A percentile compares a stretch with the other conserved stretches of the same genome.
These are phyloP conservation scores for Anguilla marmorata DNA, from an alignment of 2,797 vertebrate genomes.

Conservation along the genomic window DNA sequence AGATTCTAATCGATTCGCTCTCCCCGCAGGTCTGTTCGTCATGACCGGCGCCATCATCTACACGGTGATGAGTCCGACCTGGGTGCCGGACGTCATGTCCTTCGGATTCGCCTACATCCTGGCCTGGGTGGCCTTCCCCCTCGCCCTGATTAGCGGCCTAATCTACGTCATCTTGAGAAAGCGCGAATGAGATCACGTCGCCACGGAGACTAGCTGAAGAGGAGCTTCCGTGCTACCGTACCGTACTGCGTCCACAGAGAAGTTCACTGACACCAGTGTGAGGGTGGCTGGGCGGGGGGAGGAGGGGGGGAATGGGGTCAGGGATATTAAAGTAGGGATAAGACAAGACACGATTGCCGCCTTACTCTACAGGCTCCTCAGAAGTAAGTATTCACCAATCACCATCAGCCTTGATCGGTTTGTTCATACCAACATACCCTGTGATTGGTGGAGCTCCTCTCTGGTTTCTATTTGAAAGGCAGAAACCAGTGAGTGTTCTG, in stretches of 20 bases:
- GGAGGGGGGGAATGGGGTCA: constrained; percentile 37
- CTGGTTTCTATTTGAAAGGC: not conserved
- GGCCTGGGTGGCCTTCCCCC: constrained; percentile 92
- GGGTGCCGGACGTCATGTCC: constrained; percentile 62
- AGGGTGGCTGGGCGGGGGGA: not conserved
- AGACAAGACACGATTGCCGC: not conserved
- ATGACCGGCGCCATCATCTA: constrained; percentile 93
- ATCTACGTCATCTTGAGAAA: constrained; percentile 95
- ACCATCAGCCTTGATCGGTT: not conserved
- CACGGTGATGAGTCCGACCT: constrained; percentile 84
- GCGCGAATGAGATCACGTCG: constrained; percentile 77
- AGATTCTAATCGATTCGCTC: not conserved
- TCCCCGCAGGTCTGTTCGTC: constrained; percentile 85
- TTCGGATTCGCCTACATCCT: constrained; percentile 93
- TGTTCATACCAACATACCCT: not conserved
- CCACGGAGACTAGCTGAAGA: constrained; percentile 11
- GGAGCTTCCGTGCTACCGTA: constrained; percentile 42
- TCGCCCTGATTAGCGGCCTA: constrained; percentile 89
- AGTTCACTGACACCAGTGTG: constrained; percentile 38
- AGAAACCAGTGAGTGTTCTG: not conserved
- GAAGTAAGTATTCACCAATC: not conserved
- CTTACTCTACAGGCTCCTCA: too few relatives aligned
- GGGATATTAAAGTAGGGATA: constrained; percentile 1
- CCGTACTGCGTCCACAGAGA: constrained; percentile 44
- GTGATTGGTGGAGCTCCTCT: constrained; percentile 5